Conservation (phyloP, 2,888 invertebrate species). For the Nomada ruficornis region DNA sequence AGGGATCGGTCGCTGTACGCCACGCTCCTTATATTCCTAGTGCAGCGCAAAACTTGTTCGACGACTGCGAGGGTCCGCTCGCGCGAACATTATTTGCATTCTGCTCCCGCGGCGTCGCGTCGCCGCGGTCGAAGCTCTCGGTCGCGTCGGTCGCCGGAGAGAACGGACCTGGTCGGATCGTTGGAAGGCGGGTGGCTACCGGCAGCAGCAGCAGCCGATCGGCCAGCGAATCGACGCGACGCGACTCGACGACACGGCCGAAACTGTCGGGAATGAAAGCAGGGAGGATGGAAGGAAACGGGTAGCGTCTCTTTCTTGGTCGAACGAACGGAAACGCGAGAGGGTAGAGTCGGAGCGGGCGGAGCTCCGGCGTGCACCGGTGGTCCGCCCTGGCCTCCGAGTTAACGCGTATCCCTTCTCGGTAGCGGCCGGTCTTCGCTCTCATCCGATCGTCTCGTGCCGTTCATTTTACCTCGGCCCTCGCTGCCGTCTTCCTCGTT, state of each 20-base stretch:
- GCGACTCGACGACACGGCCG: too few species aligned
- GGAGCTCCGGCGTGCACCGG: slow-evolving; percentile 76
- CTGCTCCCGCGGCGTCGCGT: slow-evolving; percentile 48
- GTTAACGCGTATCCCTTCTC: slow-evolving; percentile 63
- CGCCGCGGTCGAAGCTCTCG: neutral
- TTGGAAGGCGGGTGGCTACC: neutral
- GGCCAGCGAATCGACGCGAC: neutral
- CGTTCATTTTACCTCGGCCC: slow-evolving; percentile 54
- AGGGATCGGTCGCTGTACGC: slow-evolving; percentile 74
- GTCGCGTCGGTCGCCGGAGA: neutral
- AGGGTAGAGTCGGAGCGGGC: slow-evolving; percentile 74
- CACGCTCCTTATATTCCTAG: slow-evolving; percentile 71
- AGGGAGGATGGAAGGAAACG: neutral
- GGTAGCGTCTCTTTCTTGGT: neutral
- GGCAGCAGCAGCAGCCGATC: neutral
- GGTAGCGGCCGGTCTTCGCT: slow-evolving; percentile 39
- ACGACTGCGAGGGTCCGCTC: slow-evolving; percentile 53
- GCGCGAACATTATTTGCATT: slow-evolving; percentile 76
- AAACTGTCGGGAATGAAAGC: neutral
- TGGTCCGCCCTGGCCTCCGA: slow-evolving; percentile 77
- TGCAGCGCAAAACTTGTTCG: slow-evolving; percentile 57
- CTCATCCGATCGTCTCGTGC: slow-evolving; percentile 47
- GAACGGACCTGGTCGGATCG: too few species aligned
- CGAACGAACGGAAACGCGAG: slow-evolving; percentile 15
- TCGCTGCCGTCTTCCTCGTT: slow-evolving; percentile 61